Percentiles rank a stretch among this genome's conserved stretches.
Conservation (phyloP, 2,797 vertebrate genomes). For the Centroberyx gerrardi region DNA sequence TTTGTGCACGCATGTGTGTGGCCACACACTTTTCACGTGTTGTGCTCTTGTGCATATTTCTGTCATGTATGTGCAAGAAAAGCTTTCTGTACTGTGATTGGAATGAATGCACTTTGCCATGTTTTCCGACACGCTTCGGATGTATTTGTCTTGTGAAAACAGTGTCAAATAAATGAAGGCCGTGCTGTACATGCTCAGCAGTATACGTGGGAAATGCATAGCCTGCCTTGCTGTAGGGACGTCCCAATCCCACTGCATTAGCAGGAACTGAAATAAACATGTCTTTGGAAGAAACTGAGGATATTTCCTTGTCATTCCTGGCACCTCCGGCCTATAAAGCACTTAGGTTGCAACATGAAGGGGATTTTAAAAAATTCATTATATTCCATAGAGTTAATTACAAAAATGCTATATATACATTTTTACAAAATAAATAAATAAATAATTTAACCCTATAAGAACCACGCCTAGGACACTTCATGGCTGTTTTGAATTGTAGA, state of each 20-base stretch:
- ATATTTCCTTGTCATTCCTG: background rate
- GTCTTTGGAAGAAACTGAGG: background rate
- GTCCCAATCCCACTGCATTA: background rate
- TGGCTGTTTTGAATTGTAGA: no score
- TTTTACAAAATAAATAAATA: no score
- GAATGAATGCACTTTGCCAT: background rate
- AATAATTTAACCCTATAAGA: no score
- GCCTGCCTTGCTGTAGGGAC: background rate
- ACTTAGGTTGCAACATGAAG: no score
- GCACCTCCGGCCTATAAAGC: background rate
- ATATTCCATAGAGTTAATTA: no score
- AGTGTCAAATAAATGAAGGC: background rate
- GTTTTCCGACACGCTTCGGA: background rate
- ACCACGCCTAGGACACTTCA: no score
- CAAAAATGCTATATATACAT: no score
- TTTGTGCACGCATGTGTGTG: background rate
- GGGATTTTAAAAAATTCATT: no score
- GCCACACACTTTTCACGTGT: background rate
- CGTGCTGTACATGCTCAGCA: no score
- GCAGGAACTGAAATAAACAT: background rate
- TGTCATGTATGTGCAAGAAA: background rate
- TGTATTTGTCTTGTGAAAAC: background rate
- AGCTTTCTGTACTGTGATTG: background rate
- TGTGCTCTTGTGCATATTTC: background rate
- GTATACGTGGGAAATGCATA: background rate